These are phyloP conservation scores for Apamea crenata DNA, from an alignment of 2,888 invertebrate genomes.

Conservation along the genomic window DNA sequence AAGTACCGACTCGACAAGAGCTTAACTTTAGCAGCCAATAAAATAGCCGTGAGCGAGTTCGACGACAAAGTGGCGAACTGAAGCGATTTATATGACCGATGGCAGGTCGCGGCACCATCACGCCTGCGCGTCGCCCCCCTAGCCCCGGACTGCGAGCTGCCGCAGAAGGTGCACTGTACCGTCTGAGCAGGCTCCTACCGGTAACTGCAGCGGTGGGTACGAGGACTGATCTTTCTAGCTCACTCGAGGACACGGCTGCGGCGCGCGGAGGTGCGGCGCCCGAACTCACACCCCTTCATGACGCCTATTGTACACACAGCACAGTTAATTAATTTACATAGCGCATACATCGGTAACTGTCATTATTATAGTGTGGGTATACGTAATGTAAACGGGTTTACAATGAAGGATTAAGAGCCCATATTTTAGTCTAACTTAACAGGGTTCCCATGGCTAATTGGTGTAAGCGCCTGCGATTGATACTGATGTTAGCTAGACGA, in stretches of 20 bases:
- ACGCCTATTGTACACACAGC: too few relatives aligned
- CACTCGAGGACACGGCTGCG: background rate
- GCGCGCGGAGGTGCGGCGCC: background rate
- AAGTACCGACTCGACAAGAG: background rate
- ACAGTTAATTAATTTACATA: too few relatives aligned
- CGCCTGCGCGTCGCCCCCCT: too few relatives aligned
- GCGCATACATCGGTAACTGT: too few relatives aligned
- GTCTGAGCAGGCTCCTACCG: background rate
- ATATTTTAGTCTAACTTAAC: too few relatives aligned
- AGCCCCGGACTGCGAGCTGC: background rate
- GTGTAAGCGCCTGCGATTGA: too few relatives aligned
- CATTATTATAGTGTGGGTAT: too few relatives aligned
- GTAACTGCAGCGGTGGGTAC: background rate
- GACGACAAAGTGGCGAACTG: background rate
- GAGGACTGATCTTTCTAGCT: background rate
- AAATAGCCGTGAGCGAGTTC: conserved; percentile 10
- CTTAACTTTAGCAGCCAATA: background rate
- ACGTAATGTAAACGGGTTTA: too few relatives aligned
- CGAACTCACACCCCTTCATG: background rate
- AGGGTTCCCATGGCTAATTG: too few relatives aligned
- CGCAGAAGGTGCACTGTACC: background rate
- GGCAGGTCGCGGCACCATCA: background rate
- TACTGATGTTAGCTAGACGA: too few relatives aligned
- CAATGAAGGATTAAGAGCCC: too few relatives aligned
- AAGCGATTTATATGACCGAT: conserved; percentile 5